Base-by-base conservation (phyloP, 2,797 vertebrate genomes). In the Sparidentex hasta region DNA sequence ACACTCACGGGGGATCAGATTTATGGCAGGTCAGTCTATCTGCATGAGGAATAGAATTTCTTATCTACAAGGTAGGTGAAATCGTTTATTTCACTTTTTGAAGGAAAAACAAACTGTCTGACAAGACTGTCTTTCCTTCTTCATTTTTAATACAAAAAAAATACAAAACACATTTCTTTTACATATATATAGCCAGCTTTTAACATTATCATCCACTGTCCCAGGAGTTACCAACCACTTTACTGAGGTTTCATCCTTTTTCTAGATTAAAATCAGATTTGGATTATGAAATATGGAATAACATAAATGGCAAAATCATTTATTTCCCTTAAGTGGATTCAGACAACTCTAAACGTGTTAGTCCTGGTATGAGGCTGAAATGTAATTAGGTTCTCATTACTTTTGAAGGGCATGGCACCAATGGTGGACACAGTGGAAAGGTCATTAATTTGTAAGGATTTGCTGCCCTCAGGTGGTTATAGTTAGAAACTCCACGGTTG, bases 391-490 rank as follows among this genome's bases (percentile, higher is more conserved):
- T 27, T 57, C 12, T 58, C 21, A 74, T 74, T 57, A 61, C 12
- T 46, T 68, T 50, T 66, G 14, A 63, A 65, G 44, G n/a, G 14
- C 6, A 46, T 7, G 16, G 17, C 23, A 71, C 43, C 13, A 16
- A 7, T 4, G 33, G 21, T 9, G 38, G 27, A 29, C n/a, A 44
- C 11, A 23, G 18, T 7, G 55, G 17, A 68, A 55, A 56, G 27
- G 1, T 29, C 2, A 55, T 20, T 18, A 1, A 50, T 80, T 76
- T 63, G 12, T 56, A 1, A 27, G 43, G 54, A 48, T 79, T 9
- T 93, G 81, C 86, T 90, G 87, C 90, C 86, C 84, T 62, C 93
- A 6, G 33, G 83, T 92, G 93, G 82, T 70, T 23, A 3, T 76
- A 77, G 5, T 18, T 14, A 65, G 1, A 43, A 1, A 43, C 33